Percentiles rank a stretch among this genome's conserved stretches.
Conservation (phyloP, 2,797 vertebrate genomes). For the Chromis chromis region DNA sequence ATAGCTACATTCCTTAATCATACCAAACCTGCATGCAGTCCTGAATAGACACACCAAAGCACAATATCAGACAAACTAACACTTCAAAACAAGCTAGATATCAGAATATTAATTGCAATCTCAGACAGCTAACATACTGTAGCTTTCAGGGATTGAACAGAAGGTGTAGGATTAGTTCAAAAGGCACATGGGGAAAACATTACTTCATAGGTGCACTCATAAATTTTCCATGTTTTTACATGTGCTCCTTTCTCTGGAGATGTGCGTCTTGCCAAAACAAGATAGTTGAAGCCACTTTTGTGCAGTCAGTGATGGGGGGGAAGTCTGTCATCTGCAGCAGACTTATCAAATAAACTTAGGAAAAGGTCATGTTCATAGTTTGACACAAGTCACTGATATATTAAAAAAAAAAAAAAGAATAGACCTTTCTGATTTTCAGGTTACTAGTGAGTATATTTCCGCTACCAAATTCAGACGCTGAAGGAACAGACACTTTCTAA, state of each 20-base stretch:
- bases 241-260: neutral
- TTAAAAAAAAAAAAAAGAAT: no score
- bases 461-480: neutral
- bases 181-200: neutral
- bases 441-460: conserved; percentile 3
- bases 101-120: neutral
- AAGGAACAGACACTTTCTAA: neutral
- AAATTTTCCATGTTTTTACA: conserved; percentile 11
- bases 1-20: neutral
- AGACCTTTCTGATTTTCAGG: conserved; percentile 1
- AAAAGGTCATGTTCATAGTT: conserved; percentile 39
- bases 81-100: neutral
- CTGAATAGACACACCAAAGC: neutral
- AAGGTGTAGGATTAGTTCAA: neutral
- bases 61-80: neutral
- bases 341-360: conserved; percentile 21
- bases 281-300: conserved; percentile 13
- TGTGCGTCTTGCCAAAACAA: conserved; percentile 23
- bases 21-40: neutral
- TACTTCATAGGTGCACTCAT: neutral
- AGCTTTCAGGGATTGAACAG: neutral
- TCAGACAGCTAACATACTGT: neutral
- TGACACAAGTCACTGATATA: conserved; percentile 12
- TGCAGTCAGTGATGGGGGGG: conserved; percentile 21
- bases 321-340: conserved; percentile 41